Evolutionary conservation across 2,888 invertebrate genomes (phyloP).

Genomic region (Dioctria rufipes): DNA sequence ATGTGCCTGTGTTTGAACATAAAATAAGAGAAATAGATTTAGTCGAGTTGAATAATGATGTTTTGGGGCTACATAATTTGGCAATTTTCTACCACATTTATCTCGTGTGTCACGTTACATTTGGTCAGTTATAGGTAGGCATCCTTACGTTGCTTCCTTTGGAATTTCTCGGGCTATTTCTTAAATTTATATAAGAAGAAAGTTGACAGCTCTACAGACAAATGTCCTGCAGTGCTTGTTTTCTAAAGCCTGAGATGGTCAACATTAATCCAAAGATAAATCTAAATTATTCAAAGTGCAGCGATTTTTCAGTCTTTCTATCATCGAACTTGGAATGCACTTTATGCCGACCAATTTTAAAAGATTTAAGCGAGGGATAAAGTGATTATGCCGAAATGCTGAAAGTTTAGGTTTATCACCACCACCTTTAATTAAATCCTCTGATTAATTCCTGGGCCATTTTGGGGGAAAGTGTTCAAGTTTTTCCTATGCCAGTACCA

Average conservation of each 20-base stretch:
- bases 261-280: slow-evolving; percentile 4
- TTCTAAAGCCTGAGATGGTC: neutral
- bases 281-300: slow-evolving; percentile 40
- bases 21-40: slow-evolving; percentile 59
- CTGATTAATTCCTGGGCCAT: slow-evolving; percentile 45
- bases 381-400: too few species aligned
- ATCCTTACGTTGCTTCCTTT: slow-evolving; percentile 3
- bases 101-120: slow-evolving; percentile 58
- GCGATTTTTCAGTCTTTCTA: neutral
- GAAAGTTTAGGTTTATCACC: slow-evolving; percentile 1
- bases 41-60: slow-evolving; percentile 59
- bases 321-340: too few species aligned
- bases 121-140: slow-evolving; percentile 42
- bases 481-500: slow-evolving; percentile 24
- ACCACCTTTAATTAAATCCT: slow-evolving; percentile 48
- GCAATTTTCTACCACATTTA: slow-evolving; percentile 60
- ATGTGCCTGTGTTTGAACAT: slow-evolving; percentile 54
- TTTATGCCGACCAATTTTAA: too few species aligned
- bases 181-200: slow-evolving; percentile 18
- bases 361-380: too few species aligned
- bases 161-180: neutral
- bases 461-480: slow-evolving; percentile 37
- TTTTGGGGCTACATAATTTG: slow-evolving; percentile 60
- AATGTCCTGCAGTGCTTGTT: slow-evolving; percentile 1
- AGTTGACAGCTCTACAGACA: slow-evolving; percentile 32